Evolutionary conservation across 2,113 vertebrate genomes (phyloP), one percentile per base, ranked within the genome.

Genomic region (Cyanoramphus novaezelandiae): DNA sequence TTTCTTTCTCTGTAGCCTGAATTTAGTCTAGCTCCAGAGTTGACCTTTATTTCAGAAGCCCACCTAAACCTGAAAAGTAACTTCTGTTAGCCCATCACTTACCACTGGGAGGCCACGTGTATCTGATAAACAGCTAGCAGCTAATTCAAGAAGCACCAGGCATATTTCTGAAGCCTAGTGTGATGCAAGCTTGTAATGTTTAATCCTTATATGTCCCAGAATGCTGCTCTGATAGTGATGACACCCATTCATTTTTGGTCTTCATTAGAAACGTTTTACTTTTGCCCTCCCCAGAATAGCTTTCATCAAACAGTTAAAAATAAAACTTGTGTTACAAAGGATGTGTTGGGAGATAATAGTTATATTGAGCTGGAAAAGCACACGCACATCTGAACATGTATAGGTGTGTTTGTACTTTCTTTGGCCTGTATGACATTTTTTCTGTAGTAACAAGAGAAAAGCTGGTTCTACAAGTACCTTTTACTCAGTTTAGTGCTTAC

Each of bases 31-130:
- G 53, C 43, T 92, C 18, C 29, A 60, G 67, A 86, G 60, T 8
- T 52, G 19, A 57, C 23, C 21, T 79, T 46, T 92, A 2, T 44
- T 93, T 91, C 68, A 15, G 37, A 62, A 82, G 39, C 8, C 25
- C 37, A 52, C 52, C 35, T 60, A 2, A 67, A 71, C 39, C 29
- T 62, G 67, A 53, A 69, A 86, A 79, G 21, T 79, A 79, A 70
- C 65, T 88, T 95, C 69, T 92, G 72, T 79, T 91, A 95, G 93
- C 60, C 39, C 28, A 17, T 79, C 19, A 17, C 72, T 96, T 90
- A 52, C 83, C 88, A 89, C 88, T 93, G 93, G 96, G 90, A 97
- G 96, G 93, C 93, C 70, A 79, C 86, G 0, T 84, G 72, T 96
- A 53, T 81, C 92, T 81, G 90, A 88, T 92, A 86, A 86, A 78